Evolutionary conservation across 2,888 invertebrate genomes (phyloP).

Genomic region (Holacanthella duospinosa): DNA sequence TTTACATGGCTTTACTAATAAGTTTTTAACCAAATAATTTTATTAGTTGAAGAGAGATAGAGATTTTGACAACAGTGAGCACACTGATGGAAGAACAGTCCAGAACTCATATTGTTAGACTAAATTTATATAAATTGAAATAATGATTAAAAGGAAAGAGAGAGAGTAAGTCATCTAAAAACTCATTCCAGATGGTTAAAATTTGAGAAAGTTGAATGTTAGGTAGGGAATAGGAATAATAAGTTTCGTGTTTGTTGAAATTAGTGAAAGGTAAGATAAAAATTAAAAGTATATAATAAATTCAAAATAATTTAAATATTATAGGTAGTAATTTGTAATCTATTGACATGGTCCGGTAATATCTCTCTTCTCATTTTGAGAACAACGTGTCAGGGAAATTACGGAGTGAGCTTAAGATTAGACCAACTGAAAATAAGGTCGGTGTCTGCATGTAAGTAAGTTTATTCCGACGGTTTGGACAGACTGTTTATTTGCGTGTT

Average conservation of each 20-base stretch:
- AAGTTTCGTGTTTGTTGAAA: background rate
- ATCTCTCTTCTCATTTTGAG: background rate
- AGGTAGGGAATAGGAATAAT: too few species aligned
- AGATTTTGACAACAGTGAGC: too few species aligned
- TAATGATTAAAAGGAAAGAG: too few species aligned
- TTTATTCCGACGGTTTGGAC: background rate
- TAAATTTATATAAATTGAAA: too few species aligned
- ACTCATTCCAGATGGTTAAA: too few species aligned
- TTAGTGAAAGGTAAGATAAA: background rate
- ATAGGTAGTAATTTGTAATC: background rate
- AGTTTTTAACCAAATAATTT: too few species aligned
- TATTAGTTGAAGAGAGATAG: too few species aligned
- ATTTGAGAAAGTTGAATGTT: too few species aligned
- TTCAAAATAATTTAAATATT: background rate
- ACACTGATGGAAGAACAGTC: too few species aligned
- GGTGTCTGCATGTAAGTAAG: background rate
- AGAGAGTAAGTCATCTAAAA: too few species aligned
- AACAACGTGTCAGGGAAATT: background rate
- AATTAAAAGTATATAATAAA: background rate
- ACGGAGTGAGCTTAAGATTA: background rate
- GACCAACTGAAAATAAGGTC: background rate
- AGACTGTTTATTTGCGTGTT: slow-evolving; percentile 9
- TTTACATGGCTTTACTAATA: too few species aligned
- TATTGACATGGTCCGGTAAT: background rate
- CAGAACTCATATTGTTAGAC: too few species aligned